Base-by-base conservation (phyloP, 2,113 vertebrate genomes). In the Nothoprocta perdicaria region DNA sequence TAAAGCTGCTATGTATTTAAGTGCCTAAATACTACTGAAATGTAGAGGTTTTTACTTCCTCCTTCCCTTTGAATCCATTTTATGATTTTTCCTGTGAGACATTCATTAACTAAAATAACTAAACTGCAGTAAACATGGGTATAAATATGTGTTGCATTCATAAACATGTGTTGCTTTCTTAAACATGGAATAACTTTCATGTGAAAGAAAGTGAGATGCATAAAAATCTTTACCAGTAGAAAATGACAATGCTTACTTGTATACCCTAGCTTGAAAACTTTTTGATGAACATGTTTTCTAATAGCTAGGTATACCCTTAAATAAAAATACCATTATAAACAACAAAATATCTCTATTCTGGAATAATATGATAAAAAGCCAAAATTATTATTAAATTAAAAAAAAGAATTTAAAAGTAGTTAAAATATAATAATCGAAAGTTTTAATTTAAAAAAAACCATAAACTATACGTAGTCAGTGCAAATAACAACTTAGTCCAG, bases 21-120 rank as follows among this genome's bases (percentile, higher is more conserved):
- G 86, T 93, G 83, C 80, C 88, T 93, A 86, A 91, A 74, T 74
- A 11, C 7, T 41, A 80, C 33, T 60, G 50, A 91, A 74, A 67
- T 18, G 55, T 2, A 41, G 29, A 73, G 10, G n/a, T 33, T 6
- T 45, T 18, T 71, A 58, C 45, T 88, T 57, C 21, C 12, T 62
- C 22, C 23, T 67, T 24, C 24, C 73, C 13, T 67, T 12, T 26
- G 16, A 83, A 80, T n/a, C 11, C 14, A 48, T 71, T 66, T 67
- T 45, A 24, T 29, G 4, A 2, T 82, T 89, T 86, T 76, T 89
- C 29, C 52, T 31, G 26, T 40, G 50, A 66, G 48, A 2, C 22
- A 2, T 21, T 89, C 19, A 2, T 21, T 89, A 67, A 53, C 65
- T 84, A 57, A 89, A 40, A 74, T 5, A 86, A 60, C 12, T 55